phyloP scores from a whole-genome alignment of 2,797 vertebrate species.

The Eremophila alpestris region DNA sequence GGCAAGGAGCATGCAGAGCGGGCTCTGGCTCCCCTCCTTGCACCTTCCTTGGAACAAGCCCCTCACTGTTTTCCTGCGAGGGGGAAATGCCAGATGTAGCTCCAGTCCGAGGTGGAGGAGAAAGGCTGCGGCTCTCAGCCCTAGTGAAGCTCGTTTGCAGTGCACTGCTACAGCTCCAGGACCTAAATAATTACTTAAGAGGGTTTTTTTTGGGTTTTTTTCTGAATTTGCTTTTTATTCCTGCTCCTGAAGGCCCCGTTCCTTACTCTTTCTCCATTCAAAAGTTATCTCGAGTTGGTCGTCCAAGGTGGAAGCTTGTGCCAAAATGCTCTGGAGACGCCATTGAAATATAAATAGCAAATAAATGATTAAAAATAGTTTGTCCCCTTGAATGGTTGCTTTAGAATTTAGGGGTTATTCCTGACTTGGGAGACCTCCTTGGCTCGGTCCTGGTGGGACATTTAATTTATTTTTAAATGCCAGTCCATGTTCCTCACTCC shows the following conservation, averaged over 20 bases:
- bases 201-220: background rate
- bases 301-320: background rate
- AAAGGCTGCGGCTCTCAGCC: background rate
- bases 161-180: background rate
- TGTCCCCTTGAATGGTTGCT: background rate
- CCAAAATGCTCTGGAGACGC: background rate
- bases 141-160: background rate
- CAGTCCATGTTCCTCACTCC: background rate
- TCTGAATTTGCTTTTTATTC: background rate
- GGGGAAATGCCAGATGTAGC: conserved; percentile 63
- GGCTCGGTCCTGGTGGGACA: background rate
- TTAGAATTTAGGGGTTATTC: conserved; percentile 11
- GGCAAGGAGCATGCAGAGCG: conserved; percentile 47
- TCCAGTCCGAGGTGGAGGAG: conserved; percentile 28
- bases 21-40: conserved; percentile 38
- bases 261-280: background rate
- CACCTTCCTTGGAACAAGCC: conserved; percentile 60
- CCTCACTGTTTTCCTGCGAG: conserved; percentile 45
- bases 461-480: background rate
- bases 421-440: background rate
- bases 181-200: background rate
- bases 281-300: rapidly evolving
- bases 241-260: background rate
- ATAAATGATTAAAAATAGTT: background rate
- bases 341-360: conserved; percentile 6